Base-by-base conservation (phyloP, 2,797 vertebrate species). In the Phalloptychus januarius region DNA sequence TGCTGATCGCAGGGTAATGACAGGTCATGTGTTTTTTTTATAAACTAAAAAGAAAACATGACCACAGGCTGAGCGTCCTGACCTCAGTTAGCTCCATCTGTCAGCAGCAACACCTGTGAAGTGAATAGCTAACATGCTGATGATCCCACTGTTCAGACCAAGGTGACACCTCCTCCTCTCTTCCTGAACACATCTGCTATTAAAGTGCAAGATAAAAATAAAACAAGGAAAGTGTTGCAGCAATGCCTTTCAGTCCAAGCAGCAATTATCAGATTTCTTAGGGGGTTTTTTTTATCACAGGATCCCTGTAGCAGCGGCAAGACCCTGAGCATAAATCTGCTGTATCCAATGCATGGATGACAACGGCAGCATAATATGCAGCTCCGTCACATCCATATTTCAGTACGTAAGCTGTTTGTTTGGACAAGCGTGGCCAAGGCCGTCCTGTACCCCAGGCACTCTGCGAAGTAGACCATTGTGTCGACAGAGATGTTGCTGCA, bases 301-400 rank as follows among this genome's bases (percentile, higher is more conserved):
- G 28, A 36, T 33, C 11, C 18, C 4, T 0, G 46, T 2, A 69
- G 52, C 65, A 25, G 76, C 63, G 40, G 25, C 15, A 12, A 50
- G 56, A 69, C 42, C 69, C 25, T 36, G 33, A 71, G n/a, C 67
- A 69, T 79, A 78, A 83, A 86, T 87, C 56, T 70, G 42, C 45
- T 46, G 48, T 31, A 36, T 69, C 45, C 13, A 11, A 75, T 77
- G 71, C 42, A 77, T 82, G 44, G 79, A 82, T 84, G 84, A 85
- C 74, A 81, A 38, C 1, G 20, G 28, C 46, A 79, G 74, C 77
- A 84, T 84, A 82, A 56, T 20, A 75, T 67, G 79, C 40, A 40
- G 78, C 48, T 75, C 77, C 28, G 13, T 80, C 78, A 79, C 82
- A 72, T 92, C 87, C 83, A 90, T 87, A 88, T 88, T 90, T 89